phyloP scores from a whole-genome alignment of 2,888 invertebrate species.

The Criorhina ranunculi region DNA sequence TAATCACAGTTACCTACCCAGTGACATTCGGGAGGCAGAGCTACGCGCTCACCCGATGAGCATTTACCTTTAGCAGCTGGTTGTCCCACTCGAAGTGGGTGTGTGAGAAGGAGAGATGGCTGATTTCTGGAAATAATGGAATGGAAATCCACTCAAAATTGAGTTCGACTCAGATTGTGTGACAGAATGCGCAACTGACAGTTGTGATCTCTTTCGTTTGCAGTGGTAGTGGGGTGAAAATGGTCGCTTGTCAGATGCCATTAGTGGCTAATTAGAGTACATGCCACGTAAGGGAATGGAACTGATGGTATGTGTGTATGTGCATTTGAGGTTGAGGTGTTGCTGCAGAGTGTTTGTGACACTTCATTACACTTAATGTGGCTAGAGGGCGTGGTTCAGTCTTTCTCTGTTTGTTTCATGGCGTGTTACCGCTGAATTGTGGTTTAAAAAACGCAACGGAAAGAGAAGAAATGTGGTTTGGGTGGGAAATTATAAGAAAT shows the following conservation, averaged over 20 bases:
- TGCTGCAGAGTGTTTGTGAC: conserved; percentile 37
- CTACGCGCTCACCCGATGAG: conserved; percentile 80
- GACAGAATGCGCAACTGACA: background rate
- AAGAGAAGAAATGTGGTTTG: conserved; percentile 37
- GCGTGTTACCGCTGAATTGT: conserved; percentile 49
- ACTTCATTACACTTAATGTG: conserved; percentile 55
- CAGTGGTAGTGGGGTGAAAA: conserved; percentile 47
- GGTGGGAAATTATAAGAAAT: background rate
- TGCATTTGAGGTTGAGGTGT: conserved; percentile 38
- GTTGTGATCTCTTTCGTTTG: conserved; percentile 25
- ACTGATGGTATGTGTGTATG: background rate
- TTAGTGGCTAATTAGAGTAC: conserved; percentile 69
- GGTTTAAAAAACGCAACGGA: background rate
- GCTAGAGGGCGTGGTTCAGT: conserved; percentile 55
- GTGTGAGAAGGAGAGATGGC: conserved; percentile 22
- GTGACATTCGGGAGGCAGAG: conserved; percentile 80
- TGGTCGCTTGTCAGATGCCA: conserved; percentile 72
- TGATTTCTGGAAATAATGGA: conserved; percentile 18
- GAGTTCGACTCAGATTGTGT: conserved; percentile 34
- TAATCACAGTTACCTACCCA: conserved; percentile 78
- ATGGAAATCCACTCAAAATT: conserved; percentile 20
- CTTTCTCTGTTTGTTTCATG: conserved; percentile 39
- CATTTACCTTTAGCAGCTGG: conserved; percentile 34
- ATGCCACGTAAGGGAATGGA: conserved; percentile 1
- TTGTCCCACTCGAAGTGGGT: conserved; percentile 36